Evolutionary conservation across 1,140 invertebrate species (phyloP).

Genomic region (Drosophila novamexicana): DNA sequence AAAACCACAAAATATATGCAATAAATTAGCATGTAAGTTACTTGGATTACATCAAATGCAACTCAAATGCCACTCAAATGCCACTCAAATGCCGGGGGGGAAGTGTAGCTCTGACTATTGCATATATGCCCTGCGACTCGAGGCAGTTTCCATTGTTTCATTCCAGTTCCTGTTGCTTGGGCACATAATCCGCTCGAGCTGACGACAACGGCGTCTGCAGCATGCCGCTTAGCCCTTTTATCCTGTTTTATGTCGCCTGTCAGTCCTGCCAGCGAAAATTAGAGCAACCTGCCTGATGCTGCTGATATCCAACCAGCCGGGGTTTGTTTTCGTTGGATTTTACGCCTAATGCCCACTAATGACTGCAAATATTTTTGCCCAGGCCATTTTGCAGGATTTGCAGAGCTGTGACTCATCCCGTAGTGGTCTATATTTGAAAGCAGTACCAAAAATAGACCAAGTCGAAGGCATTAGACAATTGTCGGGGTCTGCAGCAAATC

Average conservation of each 20-base stretch:
- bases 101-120: neutral
- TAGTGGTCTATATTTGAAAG: constrained; percentile 63
- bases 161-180: constrained; percentile 29
- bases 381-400: constrained; percentile 46
- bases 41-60: constrained; percentile 59
- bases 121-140: constrained; percentile 5
- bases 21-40: constrained; percentile 65
- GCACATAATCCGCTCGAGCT: constrained; percentile 66
- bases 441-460: constrained; percentile 51
- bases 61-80: constrained; percentile 10
- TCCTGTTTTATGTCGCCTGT: constrained; percentile 74
- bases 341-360: constrained; percentile 66
- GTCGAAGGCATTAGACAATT: constrained; percentile 21
- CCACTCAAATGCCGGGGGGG: neutral
- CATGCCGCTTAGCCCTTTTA: constrained; percentile 55
- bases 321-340: constrained; percentile 49
- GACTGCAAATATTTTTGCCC: constrained; percentile 76
- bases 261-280: constrained; percentile 55
- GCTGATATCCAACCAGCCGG: constrained; percentile 3
- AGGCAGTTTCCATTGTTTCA: constrained; percentile 22
- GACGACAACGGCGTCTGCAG: too few species aligned
- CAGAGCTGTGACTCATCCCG: constrained; percentile 54
- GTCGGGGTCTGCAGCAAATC: constrained; percentile 63
- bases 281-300: constrained; percentile 65
- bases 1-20: constrained; percentile 59